These are phyloP conservation scores for Meda fulgida DNA, from an alignment of 2,797 vertebrate species.

Conservation along the genomic window DNA sequence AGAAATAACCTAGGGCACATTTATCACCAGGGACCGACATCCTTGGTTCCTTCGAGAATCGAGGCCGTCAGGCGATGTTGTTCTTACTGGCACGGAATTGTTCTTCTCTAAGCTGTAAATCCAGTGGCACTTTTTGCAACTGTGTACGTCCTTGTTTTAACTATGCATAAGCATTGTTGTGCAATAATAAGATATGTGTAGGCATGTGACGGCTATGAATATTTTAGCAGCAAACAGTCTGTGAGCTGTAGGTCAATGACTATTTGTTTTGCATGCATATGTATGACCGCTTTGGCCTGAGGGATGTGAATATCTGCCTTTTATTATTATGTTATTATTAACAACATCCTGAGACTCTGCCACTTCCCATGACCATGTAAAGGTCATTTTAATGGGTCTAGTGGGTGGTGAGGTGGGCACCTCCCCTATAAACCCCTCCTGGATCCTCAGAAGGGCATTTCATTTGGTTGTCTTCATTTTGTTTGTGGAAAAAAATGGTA, in stretches of 20 bases:
- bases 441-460: constrained; percentile 10
- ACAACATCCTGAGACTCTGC: constrained; percentile 43
- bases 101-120: constrained; percentile 12
- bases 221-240: constrained; percentile 21
- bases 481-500: constrained; percentile 4
- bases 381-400: constrained; percentile 40
- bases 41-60: constrained; percentile 23
- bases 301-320: constrained; percentile 18
- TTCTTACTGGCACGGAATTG: neutral
- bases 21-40: constrained; percentile 53
- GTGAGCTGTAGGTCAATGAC: constrained; percentile 39
- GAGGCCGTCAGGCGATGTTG: neutral
- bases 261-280: constrained; percentile 43
- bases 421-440: constrained; percentile 13
- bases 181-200: constrained; percentile 17
- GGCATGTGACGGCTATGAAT: constrained; percentile 11
- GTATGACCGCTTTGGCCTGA: constrained; percentile 31
- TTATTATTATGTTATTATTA: constrained; percentile 33
- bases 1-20: constrained; percentile 56
- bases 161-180: constrained; percentile 14
- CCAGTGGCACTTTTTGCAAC: neutral
- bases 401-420: constrained; percentile 18
- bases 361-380: constrained; percentile 33
- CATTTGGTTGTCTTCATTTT: constrained; percentile 28
- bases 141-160: neutral